A percentile compares a stretch with the other conserved stretches of the same genome.
These are phyloP conservation scores for Acrobasis suavella DNA, from an alignment of 2,888 invertebrate genomes.

Conservation along the genomic window DNA sequence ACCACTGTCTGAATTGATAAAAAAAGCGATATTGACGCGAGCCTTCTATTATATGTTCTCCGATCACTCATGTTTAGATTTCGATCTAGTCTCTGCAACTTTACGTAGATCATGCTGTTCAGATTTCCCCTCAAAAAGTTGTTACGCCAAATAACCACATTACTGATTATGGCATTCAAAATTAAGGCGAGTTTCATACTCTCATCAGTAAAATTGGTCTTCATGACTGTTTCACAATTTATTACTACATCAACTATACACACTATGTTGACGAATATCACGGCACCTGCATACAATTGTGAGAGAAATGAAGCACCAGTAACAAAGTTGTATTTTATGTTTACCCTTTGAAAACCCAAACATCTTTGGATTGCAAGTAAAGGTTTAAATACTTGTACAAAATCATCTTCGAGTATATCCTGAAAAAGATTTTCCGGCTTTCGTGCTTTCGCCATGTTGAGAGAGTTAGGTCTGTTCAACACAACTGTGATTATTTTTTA, in stretches of 20 bases:
- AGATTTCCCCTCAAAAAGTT: conserved; percentile 35
- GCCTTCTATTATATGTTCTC: conserved; percentile 39
- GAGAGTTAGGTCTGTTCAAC: background rate
- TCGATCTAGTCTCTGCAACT: conserved; percentile 59
- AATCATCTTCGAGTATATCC: conserved; percentile 58
- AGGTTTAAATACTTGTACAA: conserved; percentile 49
- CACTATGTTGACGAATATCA: conserved; percentile 43
- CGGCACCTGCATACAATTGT: conserved; percentile 40
- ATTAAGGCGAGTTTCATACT: conserved; percentile 44
- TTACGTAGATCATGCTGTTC: conserved; percentile 54
- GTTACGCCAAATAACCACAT: conserved; percentile 42
- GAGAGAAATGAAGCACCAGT: conserved; percentile 46
- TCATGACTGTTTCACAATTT: conserved; percentile 37
- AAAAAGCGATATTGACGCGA: conserved; percentile 30
- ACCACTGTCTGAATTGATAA: conserved; percentile 23
- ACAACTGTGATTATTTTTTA: background rate
- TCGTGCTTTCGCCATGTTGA: background rate
- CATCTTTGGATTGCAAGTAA: conserved; percentile 44
- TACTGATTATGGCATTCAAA: conserved; percentile 39
- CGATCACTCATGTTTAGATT: conserved; percentile 42
- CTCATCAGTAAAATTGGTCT: conserved; percentile 36
- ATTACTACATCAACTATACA: conserved; percentile 36
- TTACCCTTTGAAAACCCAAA: conserved; percentile 52
- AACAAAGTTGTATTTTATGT: conserved; percentile 51
- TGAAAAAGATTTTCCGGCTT: conserved; percentile 2